Evolutionary conservation across 2,113 vertebrate species (phyloP).

Genomic region (Pterocles burchelli): DNA sequence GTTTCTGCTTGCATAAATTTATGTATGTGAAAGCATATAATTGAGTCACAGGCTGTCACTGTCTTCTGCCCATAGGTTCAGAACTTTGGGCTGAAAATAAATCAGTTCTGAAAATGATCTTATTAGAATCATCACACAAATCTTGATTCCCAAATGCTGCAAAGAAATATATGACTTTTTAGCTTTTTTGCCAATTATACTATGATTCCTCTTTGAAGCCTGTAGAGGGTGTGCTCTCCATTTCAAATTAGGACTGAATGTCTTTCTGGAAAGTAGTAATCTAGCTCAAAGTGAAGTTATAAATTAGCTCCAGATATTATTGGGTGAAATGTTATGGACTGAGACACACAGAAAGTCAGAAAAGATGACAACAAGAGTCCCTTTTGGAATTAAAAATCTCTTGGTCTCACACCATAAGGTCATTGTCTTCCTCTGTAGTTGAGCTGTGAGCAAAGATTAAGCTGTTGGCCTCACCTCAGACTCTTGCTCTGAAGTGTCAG

Average conservation of each 20-base stretch:
- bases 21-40: background rate
- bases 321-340: background rate
- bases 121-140: background rate
- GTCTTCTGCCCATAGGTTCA: background rate
- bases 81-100: background rate
- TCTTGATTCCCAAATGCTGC: background rate
- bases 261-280: background rate
- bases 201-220: constrained; percentile 34
- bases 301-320: background rate
- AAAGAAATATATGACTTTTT: background rate
- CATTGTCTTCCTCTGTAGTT: background rate
- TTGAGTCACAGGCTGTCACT: background rate
- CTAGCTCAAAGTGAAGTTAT: background rate
- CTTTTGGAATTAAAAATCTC: background rate
- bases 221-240: constrained; percentile 60
- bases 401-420: background rate
- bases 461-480: background rate
- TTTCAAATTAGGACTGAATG: background rate
- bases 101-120: background rate
- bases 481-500: background rate
- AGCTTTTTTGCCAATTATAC: background rate
- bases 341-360: background rate
- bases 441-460: background rate
- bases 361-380: background rate
- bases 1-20: background rate